A percentile compares a stretch with the other conserved stretches of the same genome.
phyloP scores from a whole-genome alignment of 2,888 invertebrate species.

The Tiphia femorata region DNA sequence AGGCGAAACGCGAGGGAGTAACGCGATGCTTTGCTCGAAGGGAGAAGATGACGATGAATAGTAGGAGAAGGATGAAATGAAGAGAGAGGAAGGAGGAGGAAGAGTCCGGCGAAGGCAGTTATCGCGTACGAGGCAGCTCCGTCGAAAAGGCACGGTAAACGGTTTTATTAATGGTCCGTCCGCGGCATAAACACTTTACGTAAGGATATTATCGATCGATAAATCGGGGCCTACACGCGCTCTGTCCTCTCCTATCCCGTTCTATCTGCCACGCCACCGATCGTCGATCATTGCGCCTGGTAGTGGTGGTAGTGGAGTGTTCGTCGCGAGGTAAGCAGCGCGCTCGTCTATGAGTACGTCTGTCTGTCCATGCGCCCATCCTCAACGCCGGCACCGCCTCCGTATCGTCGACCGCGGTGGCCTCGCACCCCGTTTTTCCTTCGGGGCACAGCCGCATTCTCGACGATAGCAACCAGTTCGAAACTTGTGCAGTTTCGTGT shows the following conservation, averaged over 20 bases:
- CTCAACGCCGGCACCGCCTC: not conserved
- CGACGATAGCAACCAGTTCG: too few relatives aligned
- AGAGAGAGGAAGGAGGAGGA: slow-evolving; percentile 6
- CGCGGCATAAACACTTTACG: slow-evolving; percentile 63
- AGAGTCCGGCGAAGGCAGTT: slow-evolving; percentile 24
- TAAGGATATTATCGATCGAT: slow-evolving; percentile 64
- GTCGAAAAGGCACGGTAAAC: slow-evolving; percentile 51
- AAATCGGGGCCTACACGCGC: slow-evolving; percentile 58
- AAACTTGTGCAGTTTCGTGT: too few relatives aligned
- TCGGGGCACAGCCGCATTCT: too few relatives aligned
- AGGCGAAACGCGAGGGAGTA: too few relatives aligned
- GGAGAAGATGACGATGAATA: not conserved
- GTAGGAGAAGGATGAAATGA: slow-evolving; percentile 3
- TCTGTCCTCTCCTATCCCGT: not conserved
- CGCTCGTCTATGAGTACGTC: too few relatives aligned
- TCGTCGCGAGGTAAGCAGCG: not conserved
- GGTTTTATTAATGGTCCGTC: slow-evolving; percentile 57
- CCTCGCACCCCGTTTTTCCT: not conserved
- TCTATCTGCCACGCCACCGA: slow-evolving; percentile 38
- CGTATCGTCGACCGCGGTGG: not conserved
- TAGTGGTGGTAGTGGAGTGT: not conserved
- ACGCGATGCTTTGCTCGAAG: not conserved
- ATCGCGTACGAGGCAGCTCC: slow-evolving; percentile 45
- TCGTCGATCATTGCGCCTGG: slow-evolving; percentile 53
- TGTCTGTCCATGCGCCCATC: not conserved